Evolutionary conservation across 2,888 invertebrate genomes (phyloP).

Genomic region (Hyalella azteca): DNA sequence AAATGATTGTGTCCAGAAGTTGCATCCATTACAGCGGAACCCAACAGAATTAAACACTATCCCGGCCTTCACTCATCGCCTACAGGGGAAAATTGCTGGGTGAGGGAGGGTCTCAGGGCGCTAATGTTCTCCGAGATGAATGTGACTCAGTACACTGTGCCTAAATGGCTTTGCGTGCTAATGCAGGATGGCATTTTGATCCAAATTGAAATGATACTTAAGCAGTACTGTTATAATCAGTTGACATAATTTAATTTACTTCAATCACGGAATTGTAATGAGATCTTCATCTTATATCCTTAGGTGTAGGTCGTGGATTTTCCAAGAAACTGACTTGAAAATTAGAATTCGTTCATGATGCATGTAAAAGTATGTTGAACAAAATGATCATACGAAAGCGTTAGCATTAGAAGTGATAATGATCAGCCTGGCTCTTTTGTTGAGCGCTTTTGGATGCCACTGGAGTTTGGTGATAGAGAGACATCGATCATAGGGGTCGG

Average conservation of each 20-base stretch:
- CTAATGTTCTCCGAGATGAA: conserved; percentile 4
- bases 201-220: neutral
- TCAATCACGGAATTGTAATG: too few relatives aligned
- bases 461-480: too few relatives aligned
- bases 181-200: neutral
- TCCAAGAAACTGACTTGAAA: too few relatives aligned
- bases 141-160: neutral
- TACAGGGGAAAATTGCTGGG: neutral
- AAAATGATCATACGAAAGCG: too few relatives aligned
- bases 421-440: too few relatives aligned
- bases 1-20: conserved; percentile 33
- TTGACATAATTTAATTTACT: too few relatives aligned
- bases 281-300: too few relatives aligned
- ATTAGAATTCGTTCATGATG: neutral
- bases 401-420: too few relatives aligned
- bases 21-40: conserved; percentile 23
- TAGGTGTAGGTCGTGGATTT: too few relatives aligned
- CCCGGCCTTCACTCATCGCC: conserved; percentile 5
- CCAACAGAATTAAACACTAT: conserved; percentile 20
- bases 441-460: too few relatives aligned
- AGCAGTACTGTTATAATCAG: too few relatives aligned
- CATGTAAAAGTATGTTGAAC: too few relatives aligned
- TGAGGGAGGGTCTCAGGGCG: neutral
- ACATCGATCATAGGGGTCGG: neutral
- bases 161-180: neutral